phyloP scores from a whole-genome alignment of 2,113 vertebrate genomes.

The Ariopsis seemanni region DNA sequence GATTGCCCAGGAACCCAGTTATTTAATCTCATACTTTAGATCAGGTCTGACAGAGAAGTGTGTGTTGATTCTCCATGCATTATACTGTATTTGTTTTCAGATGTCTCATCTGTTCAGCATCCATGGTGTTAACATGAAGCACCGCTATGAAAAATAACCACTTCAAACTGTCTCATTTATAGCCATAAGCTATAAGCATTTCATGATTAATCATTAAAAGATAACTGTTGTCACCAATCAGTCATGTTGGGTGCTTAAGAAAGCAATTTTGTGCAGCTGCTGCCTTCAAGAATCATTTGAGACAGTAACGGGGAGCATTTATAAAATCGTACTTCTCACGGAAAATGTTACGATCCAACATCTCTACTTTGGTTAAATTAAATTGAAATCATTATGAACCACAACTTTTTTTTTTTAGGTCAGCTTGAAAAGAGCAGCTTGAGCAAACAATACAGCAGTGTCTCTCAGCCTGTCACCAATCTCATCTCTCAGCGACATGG shows the following conservation, averaged over 20 bases:
- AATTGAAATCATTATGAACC: not conserved
- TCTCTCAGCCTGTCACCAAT: not conserved
- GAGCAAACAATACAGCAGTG: not conserved
- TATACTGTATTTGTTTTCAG: not conserved
- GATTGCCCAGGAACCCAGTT: not conserved
- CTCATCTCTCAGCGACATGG: not conserved
- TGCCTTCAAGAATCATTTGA: not conserved
- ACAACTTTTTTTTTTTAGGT: not conserved
- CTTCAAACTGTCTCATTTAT: not conserved
- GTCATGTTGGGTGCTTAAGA: not conserved
- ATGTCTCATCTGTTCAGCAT: not conserved
- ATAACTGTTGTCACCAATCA: not conserved
- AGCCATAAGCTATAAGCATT: not conserved
- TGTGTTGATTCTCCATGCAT: not conserved
- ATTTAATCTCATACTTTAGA: not conserved
- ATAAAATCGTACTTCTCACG: not conserved
- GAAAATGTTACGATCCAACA: not conserved
- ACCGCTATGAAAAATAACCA: not conserved
- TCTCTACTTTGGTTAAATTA: not conserved
- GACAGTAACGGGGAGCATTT: not conserved
- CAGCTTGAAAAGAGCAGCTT: not conserved
- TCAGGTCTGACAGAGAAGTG: not conserved
- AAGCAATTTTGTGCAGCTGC: not conserved
- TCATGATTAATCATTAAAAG: not conserved
- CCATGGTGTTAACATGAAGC: too few species aligned